These are phyloP conservation scores for Panthera leo DNA, from an alignment of 2,113 vertebrate species.

Conservation along the genomic window DNA sequence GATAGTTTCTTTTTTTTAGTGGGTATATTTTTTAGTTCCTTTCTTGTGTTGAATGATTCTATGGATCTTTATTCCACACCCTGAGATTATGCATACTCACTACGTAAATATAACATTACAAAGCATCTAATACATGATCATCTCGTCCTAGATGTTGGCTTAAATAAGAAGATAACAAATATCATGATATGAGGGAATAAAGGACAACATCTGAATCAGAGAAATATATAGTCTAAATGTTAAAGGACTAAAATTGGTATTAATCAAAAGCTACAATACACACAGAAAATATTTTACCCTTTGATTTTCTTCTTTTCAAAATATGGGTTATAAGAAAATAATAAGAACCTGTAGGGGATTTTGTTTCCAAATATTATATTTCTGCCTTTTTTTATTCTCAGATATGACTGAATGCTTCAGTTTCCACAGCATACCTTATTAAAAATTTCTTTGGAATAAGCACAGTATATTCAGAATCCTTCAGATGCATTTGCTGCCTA, in stretches of 20 bases:
- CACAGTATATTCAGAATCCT: constrained; percentile 14
- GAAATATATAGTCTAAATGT: neutral
- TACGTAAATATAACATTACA: neutral
- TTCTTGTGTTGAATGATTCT: neutral
- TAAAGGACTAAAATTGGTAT: neutral
- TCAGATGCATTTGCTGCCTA: constrained; percentile 42
- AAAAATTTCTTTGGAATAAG: constrained; percentile 61
- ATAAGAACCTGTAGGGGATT: neutral
- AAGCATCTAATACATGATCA: neutral
- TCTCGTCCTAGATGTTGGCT: neutral
- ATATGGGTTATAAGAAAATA: constrained; percentile 7
- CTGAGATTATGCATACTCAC: neutral
- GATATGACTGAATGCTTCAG: constrained; percentile 36
- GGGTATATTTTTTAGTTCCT: neutral
- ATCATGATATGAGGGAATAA: neutral
- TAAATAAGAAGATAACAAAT: neutral
- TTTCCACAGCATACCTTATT: constrained; percentile 53
- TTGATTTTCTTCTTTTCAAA: constrained; percentile 39
- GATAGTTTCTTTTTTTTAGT: neutral
- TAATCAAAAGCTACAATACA: constrained; percentile 7
- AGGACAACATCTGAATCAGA: neutral
- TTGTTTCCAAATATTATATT: neutral
- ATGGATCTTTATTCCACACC: neutral
- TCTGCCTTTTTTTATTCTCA: neutral
- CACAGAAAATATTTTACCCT: neutral